These are phyloP conservation scores for Eucriotettix oculatus DNA, from an alignment of 2,888 invertebrate species.

Conservation along the genomic window DNA sequence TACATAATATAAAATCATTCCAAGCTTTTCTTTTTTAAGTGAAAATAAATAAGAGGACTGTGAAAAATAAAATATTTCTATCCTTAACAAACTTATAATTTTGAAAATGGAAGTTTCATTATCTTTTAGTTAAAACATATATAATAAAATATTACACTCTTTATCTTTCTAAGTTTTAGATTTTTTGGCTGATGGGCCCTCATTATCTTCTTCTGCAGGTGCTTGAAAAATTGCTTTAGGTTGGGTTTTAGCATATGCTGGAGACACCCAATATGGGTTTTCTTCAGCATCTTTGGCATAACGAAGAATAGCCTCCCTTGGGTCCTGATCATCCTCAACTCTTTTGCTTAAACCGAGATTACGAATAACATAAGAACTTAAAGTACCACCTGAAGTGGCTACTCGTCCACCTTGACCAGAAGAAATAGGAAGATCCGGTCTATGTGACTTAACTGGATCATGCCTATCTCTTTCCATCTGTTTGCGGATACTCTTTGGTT, in stretches of 20 bases:
- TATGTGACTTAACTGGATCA: conserved; percentile 65
- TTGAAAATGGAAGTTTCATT: no score
- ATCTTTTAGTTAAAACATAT: background rate
- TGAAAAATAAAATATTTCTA: no score
- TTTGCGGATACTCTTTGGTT: conserved; percentile 74
- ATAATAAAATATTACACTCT: background rate
- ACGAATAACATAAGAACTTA: conserved; percentile 91
- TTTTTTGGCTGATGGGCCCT: conserved; percentile 20
- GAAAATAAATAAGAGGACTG: no score
- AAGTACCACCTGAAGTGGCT: conserved; percentile 84
- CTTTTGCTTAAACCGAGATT: conserved; percentile 86
- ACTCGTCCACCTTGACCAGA: conserved; percentile 86
- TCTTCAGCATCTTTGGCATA: conserved; percentile 90
- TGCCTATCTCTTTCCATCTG: conserved; percentile 81
- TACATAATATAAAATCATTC: no score
- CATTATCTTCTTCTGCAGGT: conserved; percentile 27
- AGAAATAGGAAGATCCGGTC: conserved; percentile 76
- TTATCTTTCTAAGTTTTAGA: conserved; percentile 1
- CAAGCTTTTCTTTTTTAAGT: no score
- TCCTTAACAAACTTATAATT: no score
- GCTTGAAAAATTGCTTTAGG: conserved; percentile 64
- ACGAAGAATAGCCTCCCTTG: conserved; percentile 84
- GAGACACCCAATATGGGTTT: conserved; percentile 93
- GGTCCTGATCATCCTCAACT: conserved; percentile 77
- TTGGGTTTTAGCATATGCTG: conserved; percentile 79